phyloP scores from a whole-genome alignment of 2,888 invertebrate species.

The Clunio marinus region DNA sequence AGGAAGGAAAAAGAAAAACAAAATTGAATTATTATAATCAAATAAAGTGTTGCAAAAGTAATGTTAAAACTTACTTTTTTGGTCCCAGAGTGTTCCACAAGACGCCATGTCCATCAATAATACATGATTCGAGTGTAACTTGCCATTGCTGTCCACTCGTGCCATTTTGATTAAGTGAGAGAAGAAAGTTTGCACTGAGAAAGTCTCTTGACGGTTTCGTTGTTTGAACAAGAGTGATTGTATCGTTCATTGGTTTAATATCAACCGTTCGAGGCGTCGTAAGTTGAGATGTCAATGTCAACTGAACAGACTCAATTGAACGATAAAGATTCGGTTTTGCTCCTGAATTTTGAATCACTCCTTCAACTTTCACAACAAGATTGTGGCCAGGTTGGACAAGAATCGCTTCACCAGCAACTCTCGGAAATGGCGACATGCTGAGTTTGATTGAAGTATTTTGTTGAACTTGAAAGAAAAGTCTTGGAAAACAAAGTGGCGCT shows the following conservation, averaged over 20 bases:
- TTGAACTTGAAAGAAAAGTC: slow-evolving; percentile 79
- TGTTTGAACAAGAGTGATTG: slow-evolving; percentile 66
- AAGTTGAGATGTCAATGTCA: slow-evolving; percentile 64
- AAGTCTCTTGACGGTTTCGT: slow-evolving; percentile 90
- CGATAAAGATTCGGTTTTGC: slow-evolving; percentile 64
- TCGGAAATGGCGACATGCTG: slow-evolving; percentile 75
- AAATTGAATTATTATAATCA: slow-evolving; percentile 16
- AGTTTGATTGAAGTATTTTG: slow-evolving; percentile 78
- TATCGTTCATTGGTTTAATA: slow-evolving; percentile 45
- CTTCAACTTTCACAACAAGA: slow-evolving; percentile 88
- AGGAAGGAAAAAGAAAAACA: background rate
- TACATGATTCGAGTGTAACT: slow-evolving; percentile 77
- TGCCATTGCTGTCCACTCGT: slow-evolving; percentile 64
- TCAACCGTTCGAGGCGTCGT: slow-evolving; percentile 51
- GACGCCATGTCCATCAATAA: slow-evolving; percentile 77
- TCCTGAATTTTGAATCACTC: slow-evolving; percentile 73
- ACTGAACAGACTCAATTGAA: slow-evolving; percentile 65
- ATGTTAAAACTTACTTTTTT: slow-evolving; percentile 70
- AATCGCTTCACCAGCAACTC: slow-evolving; percentile 76
- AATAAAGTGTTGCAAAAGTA: background rate
- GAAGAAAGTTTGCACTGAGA: slow-evolving; percentile 86
- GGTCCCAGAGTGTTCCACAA: slow-evolving; percentile 85
- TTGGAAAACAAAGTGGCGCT: slow-evolving; percentile 64
- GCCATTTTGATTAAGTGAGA: slow-evolving; percentile 48
- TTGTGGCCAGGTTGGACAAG: slow-evolving; percentile 78